Percentiles rank a stretch among this genome's conserved stretches.
phyloP scores from a whole-genome alignment of 2,888 invertebrate genomes.

The Tholera decimalis region DNA sequence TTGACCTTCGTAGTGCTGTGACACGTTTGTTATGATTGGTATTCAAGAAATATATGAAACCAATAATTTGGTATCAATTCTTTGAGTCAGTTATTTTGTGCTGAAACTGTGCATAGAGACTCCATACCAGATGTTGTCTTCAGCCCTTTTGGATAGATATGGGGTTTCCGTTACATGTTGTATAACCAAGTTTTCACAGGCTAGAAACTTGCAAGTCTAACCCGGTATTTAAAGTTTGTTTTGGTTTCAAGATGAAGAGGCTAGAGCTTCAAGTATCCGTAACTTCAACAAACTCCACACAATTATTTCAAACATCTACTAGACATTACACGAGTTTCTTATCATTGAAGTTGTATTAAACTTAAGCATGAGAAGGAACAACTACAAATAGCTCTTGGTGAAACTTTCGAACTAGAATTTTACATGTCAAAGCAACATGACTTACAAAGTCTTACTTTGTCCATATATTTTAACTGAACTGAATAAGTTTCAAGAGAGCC shows the following conservation, averaged over 20 bases:
- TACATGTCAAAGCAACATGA: slow-evolving; percentile 7
- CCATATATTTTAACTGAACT: slow-evolving; percentile 23
- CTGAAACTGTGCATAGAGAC: too few relatives aligned
- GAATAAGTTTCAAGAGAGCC: slow-evolving; percentile 4
- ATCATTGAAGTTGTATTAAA: slow-evolving; percentile 20
- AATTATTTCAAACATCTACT: slow-evolving; percentile 24
- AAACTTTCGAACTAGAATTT: slow-evolving; percentile 28
- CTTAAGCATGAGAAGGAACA: background rate
- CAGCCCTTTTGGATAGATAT: too few relatives aligned
- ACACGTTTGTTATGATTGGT: too few relatives aligned
- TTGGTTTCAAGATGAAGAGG: background rate
- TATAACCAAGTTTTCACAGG: too few relatives aligned
- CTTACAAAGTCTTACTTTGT: slow-evolving; percentile 6
- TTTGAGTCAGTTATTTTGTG: too few relatives aligned
- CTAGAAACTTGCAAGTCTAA: background rate
- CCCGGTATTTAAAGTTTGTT: background rate
- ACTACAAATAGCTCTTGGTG: slow-evolving; percentile 7
- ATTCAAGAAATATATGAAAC: too few relatives aligned
- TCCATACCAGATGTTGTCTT: too few relatives aligned
- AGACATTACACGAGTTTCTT: slow-evolving; percentile 11
- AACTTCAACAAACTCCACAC: slow-evolving; percentile 6
- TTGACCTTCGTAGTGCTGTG: too few relatives aligned
- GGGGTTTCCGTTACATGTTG: too few relatives aligned
- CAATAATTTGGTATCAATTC: too few relatives aligned
- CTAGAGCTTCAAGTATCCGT: background rate